Percentiles rank a stretch among this genome's conserved stretches.
These are phyloP conservation scores for Lagodon rhomboides DNA, from an alignment of 2,797 vertebrate species.

Conservation along the genomic window DNA sequence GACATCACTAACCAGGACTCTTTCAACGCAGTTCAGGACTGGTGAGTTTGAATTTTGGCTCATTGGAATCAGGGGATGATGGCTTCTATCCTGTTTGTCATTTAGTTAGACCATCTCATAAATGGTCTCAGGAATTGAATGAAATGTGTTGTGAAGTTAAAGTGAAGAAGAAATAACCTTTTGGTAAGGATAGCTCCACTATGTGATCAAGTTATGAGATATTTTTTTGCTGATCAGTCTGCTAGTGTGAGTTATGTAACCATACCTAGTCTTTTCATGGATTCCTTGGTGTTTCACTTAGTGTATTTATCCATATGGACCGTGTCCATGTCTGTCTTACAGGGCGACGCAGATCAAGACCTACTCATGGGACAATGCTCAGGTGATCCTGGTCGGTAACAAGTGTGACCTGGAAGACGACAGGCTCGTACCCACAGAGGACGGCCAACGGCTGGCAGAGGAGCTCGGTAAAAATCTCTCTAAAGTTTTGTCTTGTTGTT, in stretches of 20 bases:
- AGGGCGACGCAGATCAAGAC: slow-evolving; percentile 97
- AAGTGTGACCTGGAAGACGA: slow-evolving; percentile 95
- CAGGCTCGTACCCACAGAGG: slow-evolving; percentile 88
- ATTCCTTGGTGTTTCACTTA: not conserved
- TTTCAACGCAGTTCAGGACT: slow-evolving; percentile 92
- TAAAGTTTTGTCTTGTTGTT: not conserved
- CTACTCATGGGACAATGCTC: slow-evolving; percentile 95
- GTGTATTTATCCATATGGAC: not conserved
- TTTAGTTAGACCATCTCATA: not conserved
- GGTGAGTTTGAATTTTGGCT: slow-evolving; percentile 81
- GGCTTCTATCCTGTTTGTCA: not conserved
- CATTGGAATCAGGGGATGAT: not conserved
- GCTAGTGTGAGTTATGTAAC: not conserved
- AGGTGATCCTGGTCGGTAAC: slow-evolving; percentile 94
- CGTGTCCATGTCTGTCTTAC: slow-evolving; percentile 16
- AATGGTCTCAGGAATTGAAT: not conserved
- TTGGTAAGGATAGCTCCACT: not conserved
- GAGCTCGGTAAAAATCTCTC: slow-evolving; percentile 86
- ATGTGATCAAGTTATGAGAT: not conserved
- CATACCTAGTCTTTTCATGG: not conserved
- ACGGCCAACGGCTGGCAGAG: slow-evolving; percentile 88
- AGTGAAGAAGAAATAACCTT: too few species aligned
- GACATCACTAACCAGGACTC: slow-evolving; percentile 94
- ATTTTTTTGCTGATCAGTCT: not conserved
- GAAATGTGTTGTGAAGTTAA: not conserved